Evolutionary conservation across 1,140 invertebrate genomes (phyloP), one percentile per base, ranked within the genome.

Genomic region (Neodiprion fabricii): DNA sequence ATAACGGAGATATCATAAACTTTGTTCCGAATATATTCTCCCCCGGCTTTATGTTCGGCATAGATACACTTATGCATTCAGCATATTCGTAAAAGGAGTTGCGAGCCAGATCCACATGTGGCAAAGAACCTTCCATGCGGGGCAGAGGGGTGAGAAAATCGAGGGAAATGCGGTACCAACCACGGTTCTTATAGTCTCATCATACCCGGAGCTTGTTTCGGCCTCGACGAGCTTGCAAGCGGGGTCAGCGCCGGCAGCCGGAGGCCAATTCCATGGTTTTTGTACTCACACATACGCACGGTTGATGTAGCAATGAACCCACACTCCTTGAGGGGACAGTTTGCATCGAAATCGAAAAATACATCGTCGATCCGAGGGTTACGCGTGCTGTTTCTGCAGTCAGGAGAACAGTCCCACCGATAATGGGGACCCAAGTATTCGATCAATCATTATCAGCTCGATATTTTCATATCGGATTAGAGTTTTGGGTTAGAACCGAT

Each of bases 271-370:
- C 53, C 9, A 61, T 9, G 53, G 11, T 61, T 61, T 14, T 61
- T 61, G 5, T 61, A 61, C n/a, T 9, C n/a, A 61, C 53, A 61
- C 9, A 40, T 61, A 61, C 8, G 53, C 28, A 40, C 1, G 2
- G 28, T 40, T 40, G 28, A 40, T 40, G 5, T 61, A 5, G 4
- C 7, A 17, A 5, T 5, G 28, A 61, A 61, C 14, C 53, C 53
- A 61, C 28, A 40, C 53, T 61, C 53, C 53, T 40, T 5, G 28
- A 40, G 28, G 53, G 28, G 53, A 9, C 53, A 61, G 5, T 61
- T 61, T 61, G 53, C 53, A 61, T 61, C 11, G 53, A 61, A 61
- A 61, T 61, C 53, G 53, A 61, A 61, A 9, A 61, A 61, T 61
- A 61, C 5, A 12, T 61, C 53, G 9, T 61, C 53, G 53, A 61